phyloP scores from a whole-genome alignment of 2,888 invertebrate genomes.

The Trichopria drosophilae region DNA sequence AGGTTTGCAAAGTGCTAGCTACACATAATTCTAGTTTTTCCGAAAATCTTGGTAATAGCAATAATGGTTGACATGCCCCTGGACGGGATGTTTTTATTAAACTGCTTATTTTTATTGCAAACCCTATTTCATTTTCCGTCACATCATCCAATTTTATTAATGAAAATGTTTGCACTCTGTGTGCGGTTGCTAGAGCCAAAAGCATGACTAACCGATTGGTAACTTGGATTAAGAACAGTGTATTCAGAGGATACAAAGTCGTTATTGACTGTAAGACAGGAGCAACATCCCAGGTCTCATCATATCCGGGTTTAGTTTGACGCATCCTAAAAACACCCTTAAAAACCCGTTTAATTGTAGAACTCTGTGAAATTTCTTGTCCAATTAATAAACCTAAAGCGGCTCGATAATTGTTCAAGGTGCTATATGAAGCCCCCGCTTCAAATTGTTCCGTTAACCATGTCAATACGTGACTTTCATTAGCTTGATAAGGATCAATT shows the following conservation, averaged over 20 bases:
- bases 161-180: too few species aligned
- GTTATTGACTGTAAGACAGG: neutral
- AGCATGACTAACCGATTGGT: neutral
- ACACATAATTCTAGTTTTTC: slow-evolving; percentile 30
- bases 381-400: slow-evolving; percentile 19
- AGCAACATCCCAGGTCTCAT: slow-evolving; percentile 24
- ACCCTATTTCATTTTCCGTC: neutral
- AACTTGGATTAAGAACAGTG: neutral
- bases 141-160: slow-evolving; percentile 18
- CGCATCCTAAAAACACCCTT: slow-evolving; percentile 12
- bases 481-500: slow-evolving; percentile 2
- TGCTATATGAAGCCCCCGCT: slow-evolving; percentile 5
- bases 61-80: slow-evolving; percentile 5
- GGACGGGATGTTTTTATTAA: slow-evolving; percentile 19
- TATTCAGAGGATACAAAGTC: neutral
- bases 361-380: slow-evolving; percentile 13
- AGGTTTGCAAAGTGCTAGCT: slow-evolving; percentile 18
- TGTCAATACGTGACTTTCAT: neutral
- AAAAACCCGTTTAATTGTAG: slow-evolving; percentile 20
- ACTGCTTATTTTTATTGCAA: slow-evolving; percentile 14
- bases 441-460: slow-evolving; percentile 10
- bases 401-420: slow-evolving; percentile 16
- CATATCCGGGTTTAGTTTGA: slow-evolving; percentile 21
- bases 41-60: slow-evolving; percentile 11
- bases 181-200: too few species aligned